Percentiles rank a stretch among this genome's conserved stretches.
These are phyloP conservation scores for Scelioninae gen. 1 DNA, from an alignment of 2,888 invertebrate species.

Conservation along the genomic window DNA sequence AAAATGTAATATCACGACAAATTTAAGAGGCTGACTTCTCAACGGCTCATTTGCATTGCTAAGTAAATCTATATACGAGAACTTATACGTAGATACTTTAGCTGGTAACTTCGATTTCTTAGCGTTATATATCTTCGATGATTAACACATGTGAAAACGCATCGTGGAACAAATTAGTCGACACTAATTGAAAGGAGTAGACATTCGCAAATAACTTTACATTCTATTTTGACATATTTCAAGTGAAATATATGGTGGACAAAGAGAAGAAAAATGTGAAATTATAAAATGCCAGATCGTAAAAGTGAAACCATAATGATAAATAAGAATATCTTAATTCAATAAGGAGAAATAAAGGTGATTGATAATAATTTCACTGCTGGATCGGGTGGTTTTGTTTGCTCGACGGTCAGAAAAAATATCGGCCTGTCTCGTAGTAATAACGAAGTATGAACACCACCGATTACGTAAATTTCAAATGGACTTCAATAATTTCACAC, in stretches of 20 bases:
- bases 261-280: conserved; percentile 2
- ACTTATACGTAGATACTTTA: conserved; percentile 37
- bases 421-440: conserved; percentile 20
- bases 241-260: neutral
- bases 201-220: conserved; percentile 31
- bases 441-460: conserved; percentile 13
- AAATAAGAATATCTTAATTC: conserved; percentile 18
- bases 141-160: conserved; percentile 34
- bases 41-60: conserved; percentile 55
- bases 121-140: conserved; percentile 2
- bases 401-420: neutral
- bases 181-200: conserved; percentile 40
- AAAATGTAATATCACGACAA: conserved; percentile 49
- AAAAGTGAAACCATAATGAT: conserved; percentile 29
- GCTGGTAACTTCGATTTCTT: conserved; percentile 19
- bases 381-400: neutral
- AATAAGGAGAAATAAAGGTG: conserved; percentile 15
- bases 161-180: conserved; percentile 43
- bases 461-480: conserved; percentile 51
- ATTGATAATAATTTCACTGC: conserved; percentile 10
- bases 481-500: conserved; percentile 44
- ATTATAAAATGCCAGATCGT: neutral
- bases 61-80: conserved; percentile 30
- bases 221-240: conserved; percentile 6
- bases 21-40: conserved; percentile 44